Evolutionary conservation across 2,113 vertebrate genomes (phyloP), one percentile per base, ranked within the genome.

Genomic region (Callithrix jacchus): DNA sequence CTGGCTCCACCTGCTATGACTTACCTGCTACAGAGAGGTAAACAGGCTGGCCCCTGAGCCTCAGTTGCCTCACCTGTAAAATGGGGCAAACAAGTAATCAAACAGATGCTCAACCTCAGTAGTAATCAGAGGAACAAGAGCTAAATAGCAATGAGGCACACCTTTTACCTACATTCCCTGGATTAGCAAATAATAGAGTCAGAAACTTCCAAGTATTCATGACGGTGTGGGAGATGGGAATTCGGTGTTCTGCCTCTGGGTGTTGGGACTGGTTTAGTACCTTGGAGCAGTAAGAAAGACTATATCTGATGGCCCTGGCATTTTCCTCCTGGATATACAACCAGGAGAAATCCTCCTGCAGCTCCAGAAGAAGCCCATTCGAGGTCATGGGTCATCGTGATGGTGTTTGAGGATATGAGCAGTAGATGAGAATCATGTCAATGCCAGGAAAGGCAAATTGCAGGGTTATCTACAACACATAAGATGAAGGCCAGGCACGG

Each of bases 391-490:
- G 47, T 68, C 37, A 32, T 32, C 47, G 76, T 2, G 68, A 42
- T 20, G 3, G 10, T 4, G 45, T 18, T 16, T 52, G 66, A 74
- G 23, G 45, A 66, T 45, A 30, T 25, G 14, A 74, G 54, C 56
- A 4, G 70, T 6, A 13, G 58, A 23, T 2, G 2, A 54, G 7
- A 37, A 35, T 58, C 37, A 25, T 0, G 0, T 37, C 45, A 8
- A 35, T 0, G 49, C 8, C 58, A 21, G 71, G 25, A 71, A 49
- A 5, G 40, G 56, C 1, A 30, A 40, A 23, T n/a, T 1, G 0
- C n/a, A 20, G 40, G 35, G 16, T 37, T 0, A 23, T 20, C 42
- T 80, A 64, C 30, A 64, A 64, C 30, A 64, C 30, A 32, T 6
- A 27, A 64, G 61, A 64, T 64, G 12, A 64, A 5, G 61, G 61